Percentiles rank a stretch among this genome's conserved stretches.
phyloP scores from a whole-genome alignment of 2,888 invertebrate species.

The Cryptosula pallasiana region DNA sequence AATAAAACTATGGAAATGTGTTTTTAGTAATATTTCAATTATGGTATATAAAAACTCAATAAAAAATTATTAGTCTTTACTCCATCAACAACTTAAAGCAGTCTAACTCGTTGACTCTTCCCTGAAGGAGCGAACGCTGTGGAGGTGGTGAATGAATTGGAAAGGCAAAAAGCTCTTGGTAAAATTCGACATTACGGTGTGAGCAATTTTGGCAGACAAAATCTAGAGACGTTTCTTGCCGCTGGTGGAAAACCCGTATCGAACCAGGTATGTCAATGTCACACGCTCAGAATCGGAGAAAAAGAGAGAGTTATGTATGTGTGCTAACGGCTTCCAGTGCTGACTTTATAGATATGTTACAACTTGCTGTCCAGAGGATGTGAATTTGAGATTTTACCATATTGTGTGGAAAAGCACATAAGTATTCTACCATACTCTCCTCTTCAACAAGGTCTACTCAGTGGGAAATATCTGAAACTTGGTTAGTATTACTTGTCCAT shows the following conservation, averaged over 20 bases:
- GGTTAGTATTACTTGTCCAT: too few species aligned
- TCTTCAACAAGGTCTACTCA: conserved; percentile 47
- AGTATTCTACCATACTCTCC: conserved; percentile 47
- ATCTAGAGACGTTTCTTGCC: conserved; percentile 36
- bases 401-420: conserved; percentile 37
- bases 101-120: too few species aligned
- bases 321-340: neutral
- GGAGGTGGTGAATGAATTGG: conserved; percentile 39
- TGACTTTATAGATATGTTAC: conserved; percentile 40
- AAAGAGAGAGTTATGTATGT: too few species aligned
- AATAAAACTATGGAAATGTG: too few species aligned
- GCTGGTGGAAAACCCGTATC: conserved; percentile 40
- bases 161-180: conserved; percentile 40
- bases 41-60: too few species aligned
- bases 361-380: conserved; percentile 45
- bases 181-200: conserved; percentile 44
- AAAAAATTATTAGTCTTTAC: too few species aligned
- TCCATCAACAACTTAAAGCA: too few species aligned
- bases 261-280: conserved; percentile 38
- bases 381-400: conserved; percentile 40
- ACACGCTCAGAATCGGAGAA: too few species aligned
- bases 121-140: conserved; percentile 30
- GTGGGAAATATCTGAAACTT: conserved; percentile 37
- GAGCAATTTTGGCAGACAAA: conserved; percentile 48
- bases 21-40: too few species aligned